A percentile compares a stretch with the other conserved stretches of the same genome.
Conservation (phyloP, 2,797 vertebrate genomes). For the Rhynchonycteris naso region DNA sequence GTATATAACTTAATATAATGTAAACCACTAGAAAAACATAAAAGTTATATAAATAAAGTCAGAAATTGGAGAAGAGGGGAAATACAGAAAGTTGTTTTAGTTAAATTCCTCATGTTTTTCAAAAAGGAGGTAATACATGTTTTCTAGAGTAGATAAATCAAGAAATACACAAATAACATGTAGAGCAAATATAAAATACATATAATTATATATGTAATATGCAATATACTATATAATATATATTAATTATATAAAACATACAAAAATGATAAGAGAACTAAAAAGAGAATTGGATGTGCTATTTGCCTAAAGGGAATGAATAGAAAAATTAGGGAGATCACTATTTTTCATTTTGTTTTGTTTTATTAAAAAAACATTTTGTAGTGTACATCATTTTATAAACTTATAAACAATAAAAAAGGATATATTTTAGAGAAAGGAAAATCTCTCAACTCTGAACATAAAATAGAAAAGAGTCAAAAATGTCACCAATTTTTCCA, state of each 20-base stretch:
- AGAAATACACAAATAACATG: neutral
- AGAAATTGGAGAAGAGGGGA: neutral
- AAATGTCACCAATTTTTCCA: neutral
- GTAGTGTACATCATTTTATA: neutral
- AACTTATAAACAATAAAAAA: neutral
- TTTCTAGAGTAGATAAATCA: constrained; percentile 15
- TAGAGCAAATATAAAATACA: neutral
- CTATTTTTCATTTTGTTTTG: neutral
- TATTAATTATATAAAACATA: neutral
- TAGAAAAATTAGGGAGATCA: neutral
- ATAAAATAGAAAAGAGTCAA: neutral
- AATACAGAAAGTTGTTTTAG: neutral
- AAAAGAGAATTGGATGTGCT: neutral
- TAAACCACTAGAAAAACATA: neutral
- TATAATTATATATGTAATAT: neutral
- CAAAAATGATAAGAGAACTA: neutral
- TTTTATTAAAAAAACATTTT: neutral
- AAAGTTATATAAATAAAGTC: neutral
- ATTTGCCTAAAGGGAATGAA: neutral
- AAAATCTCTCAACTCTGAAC: neutral
- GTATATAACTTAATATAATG: neutral
- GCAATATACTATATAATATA: neutral
- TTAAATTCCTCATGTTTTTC: constrained; percentile 12
- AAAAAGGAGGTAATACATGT: neutral
- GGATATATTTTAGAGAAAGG: constrained; percentile 1